These are phyloP conservation scores for Rhinichthys osculus DNA, from an alignment of 2,797 vertebrate species.

Conservation along the genomic window DNA sequence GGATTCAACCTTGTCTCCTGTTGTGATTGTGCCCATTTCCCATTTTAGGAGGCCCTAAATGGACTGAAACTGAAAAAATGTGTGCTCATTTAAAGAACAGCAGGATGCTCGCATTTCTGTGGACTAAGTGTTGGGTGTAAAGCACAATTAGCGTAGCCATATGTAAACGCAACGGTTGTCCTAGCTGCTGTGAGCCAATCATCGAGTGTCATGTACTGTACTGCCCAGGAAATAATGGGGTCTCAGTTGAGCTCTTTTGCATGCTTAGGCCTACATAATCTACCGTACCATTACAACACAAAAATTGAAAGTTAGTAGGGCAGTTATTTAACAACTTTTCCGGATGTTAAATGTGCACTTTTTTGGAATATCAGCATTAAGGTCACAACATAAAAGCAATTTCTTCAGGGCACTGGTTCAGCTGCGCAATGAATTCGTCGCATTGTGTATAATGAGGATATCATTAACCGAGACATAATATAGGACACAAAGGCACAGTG, in stretches of 20 bases:
- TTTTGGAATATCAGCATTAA: constrained; percentile 2
- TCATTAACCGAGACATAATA: constrained; percentile 25
- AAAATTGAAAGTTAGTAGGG: neutral
- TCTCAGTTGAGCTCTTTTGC: constrained; percentile 43
- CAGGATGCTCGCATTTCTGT: neutral
- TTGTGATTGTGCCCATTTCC: neutral
- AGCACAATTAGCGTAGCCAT: constrained; percentile 38
- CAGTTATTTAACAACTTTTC: constrained; percentile 27
- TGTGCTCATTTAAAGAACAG: neutral
- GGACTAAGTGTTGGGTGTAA: constrained; percentile 14
- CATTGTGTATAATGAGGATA: constrained; percentile 34
- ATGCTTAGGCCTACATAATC: neutral
- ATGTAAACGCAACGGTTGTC: constrained; percentile 49
- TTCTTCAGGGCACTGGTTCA: constrained; percentile 40
- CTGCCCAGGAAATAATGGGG: constrained; percentile 38
- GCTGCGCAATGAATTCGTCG: constrained; percentile 19
- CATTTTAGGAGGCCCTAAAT: neutral
- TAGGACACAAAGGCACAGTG: constrained; percentile 27
- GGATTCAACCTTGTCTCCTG: neutral
- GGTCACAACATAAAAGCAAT: constrained; percentile 38
- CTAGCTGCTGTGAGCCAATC: constrained; percentile 40
- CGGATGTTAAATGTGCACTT: constrained; percentile 2
- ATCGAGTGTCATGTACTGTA: constrained; percentile 20
- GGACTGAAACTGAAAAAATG: neutral
- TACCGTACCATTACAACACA: neutral